A percentile compares a stretch with the other conserved stretches of the same genome.
phyloP scores from a whole-genome alignment of 2,888 invertebrate species.

The Heterodera filipjevi region DNA sequence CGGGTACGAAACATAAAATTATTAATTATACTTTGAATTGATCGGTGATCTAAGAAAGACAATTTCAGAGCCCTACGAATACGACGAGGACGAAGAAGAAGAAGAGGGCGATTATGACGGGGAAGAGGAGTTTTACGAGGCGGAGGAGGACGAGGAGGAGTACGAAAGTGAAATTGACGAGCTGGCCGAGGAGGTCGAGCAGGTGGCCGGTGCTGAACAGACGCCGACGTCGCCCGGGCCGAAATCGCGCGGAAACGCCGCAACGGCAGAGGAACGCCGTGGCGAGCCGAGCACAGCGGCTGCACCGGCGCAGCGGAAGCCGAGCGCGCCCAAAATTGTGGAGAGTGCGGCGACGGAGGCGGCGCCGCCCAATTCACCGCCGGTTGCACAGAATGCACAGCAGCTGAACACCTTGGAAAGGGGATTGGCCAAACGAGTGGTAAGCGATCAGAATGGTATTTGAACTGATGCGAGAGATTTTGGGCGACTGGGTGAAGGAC shows the following conservation, averaged over 20 bases:
- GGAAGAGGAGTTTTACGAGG: conserved; percentile 40
- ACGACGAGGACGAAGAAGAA: conserved; percentile 48
- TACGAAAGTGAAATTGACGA: conserved; percentile 64
- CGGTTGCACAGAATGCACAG: conserved; percentile 42
- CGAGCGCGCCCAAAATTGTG: conserved; percentile 45
- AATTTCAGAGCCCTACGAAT: conserved; percentile 35
- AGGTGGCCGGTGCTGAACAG: conserved; percentile 35
- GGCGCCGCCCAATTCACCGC: conserved; percentile 28
- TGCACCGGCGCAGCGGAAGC: conserved; percentile 1
- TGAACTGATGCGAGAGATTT: background rate
- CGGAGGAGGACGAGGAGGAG: conserved; percentile 55
- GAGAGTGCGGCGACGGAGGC: conserved; percentile 30
- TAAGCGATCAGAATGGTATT: background rate
- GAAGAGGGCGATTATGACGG: conserved; percentile 50
- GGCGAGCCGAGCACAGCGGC: background rate
- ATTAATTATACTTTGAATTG: background rate
- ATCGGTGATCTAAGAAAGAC: background rate
- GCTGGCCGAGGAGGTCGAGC: conserved; percentile 60
- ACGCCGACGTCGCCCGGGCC: conserved; percentile 15
- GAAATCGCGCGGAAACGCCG: background rate
- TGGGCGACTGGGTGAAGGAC: too few relatives aligned
- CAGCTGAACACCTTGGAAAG: conserved; percentile 60
- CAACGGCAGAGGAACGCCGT: background rate
- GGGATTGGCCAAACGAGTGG: conserved; percentile 56
- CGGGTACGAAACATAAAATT: background rate